Evolutionary conservation across 2,113 vertebrate genomes (phyloP).

Genomic region (Peucedramus taeniatus): DNA sequence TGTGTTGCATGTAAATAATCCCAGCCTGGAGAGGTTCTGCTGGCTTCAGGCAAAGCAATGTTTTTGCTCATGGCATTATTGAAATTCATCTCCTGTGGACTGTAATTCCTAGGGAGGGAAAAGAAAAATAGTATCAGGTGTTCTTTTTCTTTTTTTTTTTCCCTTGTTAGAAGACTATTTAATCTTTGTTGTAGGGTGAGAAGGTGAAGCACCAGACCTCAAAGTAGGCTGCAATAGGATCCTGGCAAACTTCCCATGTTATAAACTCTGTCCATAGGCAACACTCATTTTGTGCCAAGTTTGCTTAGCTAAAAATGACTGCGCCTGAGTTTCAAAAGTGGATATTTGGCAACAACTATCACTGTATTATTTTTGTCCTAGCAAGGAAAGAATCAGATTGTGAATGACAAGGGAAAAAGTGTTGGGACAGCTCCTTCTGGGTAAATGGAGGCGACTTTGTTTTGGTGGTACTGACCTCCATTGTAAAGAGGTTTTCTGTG

Average conservation of each 20-base stretch:
- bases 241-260: constrained; percentile 20
- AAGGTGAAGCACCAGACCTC: constrained; percentile 59
- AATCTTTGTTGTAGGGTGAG: constrained; percentile 55
- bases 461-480: background rate
- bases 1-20: background rate
- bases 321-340: constrained; percentile 16
- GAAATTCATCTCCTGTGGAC: constrained; percentile 11
- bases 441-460: background rate
- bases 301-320: constrained; percentile 53
- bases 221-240: constrained; percentile 37
- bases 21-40: background rate
- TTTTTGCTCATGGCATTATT: constrained; percentile 1
- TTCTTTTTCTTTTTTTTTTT: background rate
- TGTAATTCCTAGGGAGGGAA: background rate
- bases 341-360: constrained; percentile 18
- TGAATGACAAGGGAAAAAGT: background rate
- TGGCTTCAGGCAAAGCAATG: background rate
- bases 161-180: constrained; percentile 4
- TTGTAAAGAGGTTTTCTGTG: background rate
- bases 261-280: constrained; percentile 56
- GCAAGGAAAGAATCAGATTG: background rate
- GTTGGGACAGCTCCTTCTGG: background rate
- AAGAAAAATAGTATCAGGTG: constrained; percentile 27
- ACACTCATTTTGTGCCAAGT: constrained; percentile 5
- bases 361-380: constrained; percentile 6